These are phyloP conservation scores for Hipposideros armiger DNA, from an alignment of 2,113 vertebrate species.

Conservation along the genomic window DNA sequence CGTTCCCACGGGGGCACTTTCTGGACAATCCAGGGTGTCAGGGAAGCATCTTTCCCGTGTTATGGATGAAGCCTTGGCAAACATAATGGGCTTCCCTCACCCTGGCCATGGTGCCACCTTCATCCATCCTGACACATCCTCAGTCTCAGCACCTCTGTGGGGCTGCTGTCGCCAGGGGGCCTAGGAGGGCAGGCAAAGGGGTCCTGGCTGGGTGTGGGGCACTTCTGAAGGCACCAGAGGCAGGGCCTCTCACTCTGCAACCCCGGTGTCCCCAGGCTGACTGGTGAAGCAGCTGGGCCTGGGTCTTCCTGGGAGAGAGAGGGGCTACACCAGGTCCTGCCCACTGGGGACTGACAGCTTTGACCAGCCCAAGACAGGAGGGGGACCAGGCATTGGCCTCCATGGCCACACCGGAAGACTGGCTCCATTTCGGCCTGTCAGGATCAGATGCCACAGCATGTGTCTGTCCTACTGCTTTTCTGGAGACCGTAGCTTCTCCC, in stretches of 20 bases:
- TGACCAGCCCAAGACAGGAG: not conserved
- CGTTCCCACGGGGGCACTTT: not conserved
- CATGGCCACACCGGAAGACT: not conserved
- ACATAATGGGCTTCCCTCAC: not conserved
- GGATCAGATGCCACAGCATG: not conserved
- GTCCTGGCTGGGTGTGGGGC: accelerated
- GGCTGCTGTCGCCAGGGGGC: not conserved
- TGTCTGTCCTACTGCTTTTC: not conserved
- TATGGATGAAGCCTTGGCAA: not conserved
- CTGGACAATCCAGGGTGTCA: not conserved
- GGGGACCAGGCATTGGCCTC: not conserved
- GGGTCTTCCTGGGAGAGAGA: not conserved
- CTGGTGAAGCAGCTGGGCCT: not conserved
- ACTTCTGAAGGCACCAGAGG: not conserved
- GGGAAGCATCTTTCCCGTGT: not conserved
- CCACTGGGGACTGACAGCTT: not conserved
- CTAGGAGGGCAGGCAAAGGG: accelerated
- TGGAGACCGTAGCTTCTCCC: not conserved
- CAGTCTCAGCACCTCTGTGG: not conserved
- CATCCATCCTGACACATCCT: not conserved
- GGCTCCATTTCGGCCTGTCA: not conserved
- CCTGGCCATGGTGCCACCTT: accelerated
- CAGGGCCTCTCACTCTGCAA: not conserved
- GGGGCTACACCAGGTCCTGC: not conserved
- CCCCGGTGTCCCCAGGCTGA: not conserved